These are phyloP conservation scores for Patiria miniata DNA, from an alignment of 35 echinoderm and acorn worm species.

Conservation along the genomic window DNA sequence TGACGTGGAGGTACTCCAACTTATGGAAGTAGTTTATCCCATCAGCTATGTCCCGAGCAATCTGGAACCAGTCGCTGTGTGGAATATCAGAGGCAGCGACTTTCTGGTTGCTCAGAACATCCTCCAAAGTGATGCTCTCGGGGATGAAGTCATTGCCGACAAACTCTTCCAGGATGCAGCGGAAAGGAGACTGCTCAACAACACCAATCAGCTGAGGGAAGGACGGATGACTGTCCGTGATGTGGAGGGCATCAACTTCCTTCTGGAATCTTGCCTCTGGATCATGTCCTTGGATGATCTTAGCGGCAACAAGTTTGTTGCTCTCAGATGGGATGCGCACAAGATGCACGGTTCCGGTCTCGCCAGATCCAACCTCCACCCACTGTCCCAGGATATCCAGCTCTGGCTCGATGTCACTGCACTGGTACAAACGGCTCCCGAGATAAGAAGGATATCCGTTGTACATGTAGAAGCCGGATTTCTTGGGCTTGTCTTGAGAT, in stretches of 20 bases:
- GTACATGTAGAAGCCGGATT: not conserved
- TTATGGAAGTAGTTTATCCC: not conserved
- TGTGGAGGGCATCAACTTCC: slow-evolving; percentile 12
- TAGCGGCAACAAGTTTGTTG: not conserved
- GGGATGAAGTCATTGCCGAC: slow-evolving; percentile 9
- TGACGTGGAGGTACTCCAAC: not conserved
- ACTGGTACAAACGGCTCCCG: not conserved
- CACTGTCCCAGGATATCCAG: not conserved
- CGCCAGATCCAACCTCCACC: not conserved
- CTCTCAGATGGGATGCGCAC: not conserved
- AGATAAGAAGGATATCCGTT: not conserved
- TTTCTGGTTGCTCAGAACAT: not conserved
- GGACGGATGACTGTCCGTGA: not conserved
- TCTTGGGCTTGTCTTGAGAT: not conserved
- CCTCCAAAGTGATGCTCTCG: not conserved
- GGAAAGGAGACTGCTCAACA: not conserved
- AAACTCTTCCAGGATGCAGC: slow-evolving; percentile 1
- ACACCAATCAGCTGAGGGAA: not conserved
- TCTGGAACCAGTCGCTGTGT: slow-evolving; percentile 1
- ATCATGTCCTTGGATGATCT: not conserved
- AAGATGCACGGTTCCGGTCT: not conserved
- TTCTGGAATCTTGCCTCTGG: not conserved
- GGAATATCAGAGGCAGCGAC: not conserved
- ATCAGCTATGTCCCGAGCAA: not conserved
- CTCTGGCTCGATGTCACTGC: not conserved